phyloP scores from a whole-genome alignment of 2,113 vertebrate genomes.

The Prinia subflava region DNA sequence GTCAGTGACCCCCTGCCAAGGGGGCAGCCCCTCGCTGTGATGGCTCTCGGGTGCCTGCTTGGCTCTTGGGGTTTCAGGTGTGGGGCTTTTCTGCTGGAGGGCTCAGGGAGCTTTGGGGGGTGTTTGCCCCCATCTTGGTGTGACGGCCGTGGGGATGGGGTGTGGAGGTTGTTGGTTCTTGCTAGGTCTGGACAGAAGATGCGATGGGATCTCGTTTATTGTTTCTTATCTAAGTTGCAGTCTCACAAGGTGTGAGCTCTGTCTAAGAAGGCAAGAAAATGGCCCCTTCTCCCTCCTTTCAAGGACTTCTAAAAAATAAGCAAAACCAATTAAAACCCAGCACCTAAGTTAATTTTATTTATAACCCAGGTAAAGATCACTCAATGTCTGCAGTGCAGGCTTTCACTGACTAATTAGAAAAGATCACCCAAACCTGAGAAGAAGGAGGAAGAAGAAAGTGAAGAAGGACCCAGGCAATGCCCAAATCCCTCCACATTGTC shows the following conservation, averaged over 20 bases:
- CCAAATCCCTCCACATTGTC: neutral
- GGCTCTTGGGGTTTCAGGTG: accelerated
- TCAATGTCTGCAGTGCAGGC: neutral
- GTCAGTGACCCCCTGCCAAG: neutral
- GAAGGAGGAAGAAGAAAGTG: neutral
- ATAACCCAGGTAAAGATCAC: neutral
- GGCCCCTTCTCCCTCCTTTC: neutral
- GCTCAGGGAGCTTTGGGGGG: neutral
- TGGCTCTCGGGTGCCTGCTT: accelerated
- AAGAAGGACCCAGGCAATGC: neutral
- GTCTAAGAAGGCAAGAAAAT: neutral
- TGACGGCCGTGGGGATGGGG: too few relatives aligned
- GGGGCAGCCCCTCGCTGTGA: accelerated
- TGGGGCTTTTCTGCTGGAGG: neutral
- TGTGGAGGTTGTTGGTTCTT: too few relatives aligned
- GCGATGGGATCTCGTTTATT: neutral
- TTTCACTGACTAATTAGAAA: neutral
- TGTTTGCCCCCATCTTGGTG: accelerated
- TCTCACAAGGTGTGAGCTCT: neutral
- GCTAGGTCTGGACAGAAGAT: too few relatives aligned
- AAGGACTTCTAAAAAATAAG: neutral
- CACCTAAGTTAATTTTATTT: neutral
- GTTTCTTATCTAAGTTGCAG: neutral
- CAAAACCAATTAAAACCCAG: neutral
- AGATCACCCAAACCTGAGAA: neutral